These are phyloP conservation scores for mouse (Mus musculus) DNA, from an alignment of 2,113 vertebrate genomes.

Conservation along the genomic window GRCm39 chr19:7393001-7393500, in stretches of 20 bases:
- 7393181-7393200: not conserved
- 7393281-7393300: not conserved
- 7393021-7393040: not conserved
- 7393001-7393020: not conserved
- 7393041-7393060: not conserved
- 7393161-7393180: not conserved
- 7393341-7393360: not conserved
- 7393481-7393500: not conserved
- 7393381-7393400: not conserved
- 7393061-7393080: not conserved
- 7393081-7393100: not conserved
- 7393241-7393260: too few species aligned
- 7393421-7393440: not conserved
- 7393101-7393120: not conserved
- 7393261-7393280: not conserved
- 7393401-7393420: not conserved
- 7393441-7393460: not conserved
- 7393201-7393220: not conserved
- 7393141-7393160: not conserved
- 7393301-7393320: not conserved
- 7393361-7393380: not conserved
- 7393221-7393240: too few species aligned
- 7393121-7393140: not conserved
- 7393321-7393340: not conserved
- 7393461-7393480: not conserved